These are phyloP conservation scores for Dryomyza anilis DNA, from an alignment of 2,888 invertebrate species.

Conservation along the genomic window DNA sequence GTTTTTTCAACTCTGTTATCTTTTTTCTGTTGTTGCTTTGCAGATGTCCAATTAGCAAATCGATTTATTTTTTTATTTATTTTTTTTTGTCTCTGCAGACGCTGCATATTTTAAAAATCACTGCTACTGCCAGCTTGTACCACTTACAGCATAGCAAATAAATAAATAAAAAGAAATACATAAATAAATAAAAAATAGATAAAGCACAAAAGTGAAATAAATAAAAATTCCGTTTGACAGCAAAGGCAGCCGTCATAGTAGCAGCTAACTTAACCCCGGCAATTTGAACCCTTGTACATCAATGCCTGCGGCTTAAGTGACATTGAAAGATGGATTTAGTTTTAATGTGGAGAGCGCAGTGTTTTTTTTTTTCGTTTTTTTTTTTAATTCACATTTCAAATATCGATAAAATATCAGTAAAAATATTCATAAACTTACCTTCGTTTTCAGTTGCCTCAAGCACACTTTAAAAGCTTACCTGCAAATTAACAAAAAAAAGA, in stretches of 20 bases:
- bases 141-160: background rate
- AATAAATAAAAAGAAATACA: background rate
- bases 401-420: too few species aligned
- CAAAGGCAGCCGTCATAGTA: too few species aligned
- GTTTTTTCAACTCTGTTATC: background rate
- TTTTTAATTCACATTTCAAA: too few species aligned
- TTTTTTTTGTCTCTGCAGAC: constrained; percentile 28
- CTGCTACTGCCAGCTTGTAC: background rate
- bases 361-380: too few species aligned
- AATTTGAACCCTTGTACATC: background rate
- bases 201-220: background rate
- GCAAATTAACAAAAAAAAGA: too few species aligned
- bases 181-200: too few species aligned
- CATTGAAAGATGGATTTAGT: constrained; percentile 6
- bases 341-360: too few species aligned
- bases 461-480: too few species aligned
- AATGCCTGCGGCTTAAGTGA: background rate
- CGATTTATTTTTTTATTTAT: constrained; percentile 34
- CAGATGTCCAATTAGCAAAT: constrained; percentile 32
- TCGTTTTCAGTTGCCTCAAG: too few species aligned
- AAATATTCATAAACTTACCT: too few species aligned
- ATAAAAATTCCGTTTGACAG: background rate
- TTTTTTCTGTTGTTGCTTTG: background rate
- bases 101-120: constrained; percentile 13
- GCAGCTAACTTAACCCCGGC: too few species aligned